Conservation (phyloP, 2,797 vertebrate genomes). For the Buphagus erythrorhynchus region DNA sequence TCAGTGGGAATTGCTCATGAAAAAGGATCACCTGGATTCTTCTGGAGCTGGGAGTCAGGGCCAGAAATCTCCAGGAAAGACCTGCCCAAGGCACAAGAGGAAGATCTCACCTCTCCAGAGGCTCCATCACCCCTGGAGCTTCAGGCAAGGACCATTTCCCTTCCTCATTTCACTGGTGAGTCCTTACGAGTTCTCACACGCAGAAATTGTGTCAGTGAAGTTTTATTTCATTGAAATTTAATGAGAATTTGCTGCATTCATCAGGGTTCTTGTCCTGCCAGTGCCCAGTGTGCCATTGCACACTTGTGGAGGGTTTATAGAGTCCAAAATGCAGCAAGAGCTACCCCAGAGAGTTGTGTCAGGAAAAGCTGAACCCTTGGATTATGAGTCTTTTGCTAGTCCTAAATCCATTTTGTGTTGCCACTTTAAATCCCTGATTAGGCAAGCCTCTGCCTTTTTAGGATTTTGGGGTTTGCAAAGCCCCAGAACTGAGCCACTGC, state of each 20-base stretch:
- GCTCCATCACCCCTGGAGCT: not conserved
- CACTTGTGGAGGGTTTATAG: fast-evolving
- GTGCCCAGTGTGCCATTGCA: not conserved
- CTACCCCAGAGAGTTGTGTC: too few species aligned
- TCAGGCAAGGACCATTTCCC: not conserved
- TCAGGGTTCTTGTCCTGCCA: not conserved
- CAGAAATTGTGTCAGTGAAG: not conserved
- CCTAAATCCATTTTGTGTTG: not conserved
- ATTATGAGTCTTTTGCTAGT: not conserved
- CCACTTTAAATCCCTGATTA: not conserved
- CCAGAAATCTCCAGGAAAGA: not conserved
- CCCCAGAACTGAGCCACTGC: not conserved
- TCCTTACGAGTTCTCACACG: fast-evolving
- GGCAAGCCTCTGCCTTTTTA: not conserved
- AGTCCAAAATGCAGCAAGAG: not conserved
- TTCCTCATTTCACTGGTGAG: not conserved
- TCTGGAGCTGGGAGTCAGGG: not conserved
- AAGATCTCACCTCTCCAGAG: not conserved
- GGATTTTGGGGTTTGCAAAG: not conserved
- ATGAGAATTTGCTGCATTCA: not conserved
- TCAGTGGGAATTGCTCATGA: not conserved
- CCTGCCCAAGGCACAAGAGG: not conserved
- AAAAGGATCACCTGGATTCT: not conserved
- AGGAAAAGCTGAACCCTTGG: not conserved
- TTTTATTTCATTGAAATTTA: not conserved